Evolutionary conservation across 2,888 invertebrate species (phyloP), one percentile per base, ranked within the genome.

Genomic region (Rhogogaster chlorosoma): DNA sequence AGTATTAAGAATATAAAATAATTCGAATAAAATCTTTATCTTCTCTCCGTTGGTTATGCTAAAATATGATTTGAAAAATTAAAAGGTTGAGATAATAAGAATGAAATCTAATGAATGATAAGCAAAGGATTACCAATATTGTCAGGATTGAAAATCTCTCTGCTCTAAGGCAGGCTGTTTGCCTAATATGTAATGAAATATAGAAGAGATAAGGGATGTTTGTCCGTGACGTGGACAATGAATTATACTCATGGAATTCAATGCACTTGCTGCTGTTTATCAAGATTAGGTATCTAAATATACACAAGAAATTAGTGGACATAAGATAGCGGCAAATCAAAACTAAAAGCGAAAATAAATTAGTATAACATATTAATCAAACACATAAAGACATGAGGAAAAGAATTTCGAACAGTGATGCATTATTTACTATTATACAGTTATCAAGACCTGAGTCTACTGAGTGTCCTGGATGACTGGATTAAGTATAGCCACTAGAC

Each of bases 261-360:
- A 26, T 70, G 29, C 38, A 70, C 18, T 83, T 45, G 64, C 36
- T 67, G 67, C 29, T 45, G 45, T 83, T 83, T 45, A 83, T 45
- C 49, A 29, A 42, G 83, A 83, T 64, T 83, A 83, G n/a, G 15
- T 45, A 29, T 26, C 29, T 26, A 64, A 67, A 45, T 67, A 67
- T 45, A 67, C 26, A 83, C 45, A 67, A 45, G 29, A 29, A n/a
- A 83, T 18, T 83, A 36, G 57, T 57, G 22, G 49, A 45, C 67
- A 29, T 67, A 83, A 83, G 83, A 83, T 70, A 83, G 83, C 83
- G 67, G 67, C 67, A n/a, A 45, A 49, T 49, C 45, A 45, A 64
- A 42, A 67, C 29, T 67, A 45, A n/a, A 45, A 49, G 32, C 5
- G 45, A 83, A 67, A 49, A 38, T 49, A 61, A 61, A 80, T 61